Conservation (phyloP, 1,140 invertebrate genomes). For the Varroa destructor region DNA sequence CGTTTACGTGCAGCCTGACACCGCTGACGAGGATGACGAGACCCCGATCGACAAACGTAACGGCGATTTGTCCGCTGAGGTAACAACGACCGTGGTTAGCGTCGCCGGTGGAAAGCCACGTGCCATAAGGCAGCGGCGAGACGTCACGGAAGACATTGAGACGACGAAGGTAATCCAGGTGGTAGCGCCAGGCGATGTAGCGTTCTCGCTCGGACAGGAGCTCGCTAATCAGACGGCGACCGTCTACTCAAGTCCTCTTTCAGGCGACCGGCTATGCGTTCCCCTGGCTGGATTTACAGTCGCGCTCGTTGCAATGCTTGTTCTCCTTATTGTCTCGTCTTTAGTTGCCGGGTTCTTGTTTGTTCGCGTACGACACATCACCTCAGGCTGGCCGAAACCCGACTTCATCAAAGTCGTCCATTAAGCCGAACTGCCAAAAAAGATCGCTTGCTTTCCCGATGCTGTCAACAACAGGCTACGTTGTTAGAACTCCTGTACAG, state of each 20-base stretch:
- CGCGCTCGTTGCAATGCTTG: constrained; percentile 71
- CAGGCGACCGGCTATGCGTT: constrained; percentile 63
- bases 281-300: constrained; percentile 78
- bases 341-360: constrained; percentile 79
- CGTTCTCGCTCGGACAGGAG: constrained; percentile 69
- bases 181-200: constrained; percentile 80
- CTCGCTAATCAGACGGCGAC: constrained; percentile 57
- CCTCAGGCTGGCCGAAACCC: constrained; percentile 25
- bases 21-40: constrained; percentile 7
- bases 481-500: no score
- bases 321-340: constrained; percentile 74
- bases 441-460: no score
- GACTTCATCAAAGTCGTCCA: constrained; percentile 14
- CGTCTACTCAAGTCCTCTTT: constrained; percentile 28
- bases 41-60: constrained; percentile 11
- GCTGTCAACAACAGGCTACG: no score
- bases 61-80: background rate
- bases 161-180: constrained; percentile 79
- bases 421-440: background rate
- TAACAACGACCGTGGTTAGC: constrained; percentile 25
- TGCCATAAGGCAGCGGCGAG: constrained; percentile 30
- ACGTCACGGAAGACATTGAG: constrained; percentile 71
- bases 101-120: constrained; percentile 35
- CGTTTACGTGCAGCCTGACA: background rate
- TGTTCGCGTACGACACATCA: constrained; percentile 52